Percentiles rank a stretch among this genome's conserved stretches.
These are phyloP conservation scores for Cosmia pyralina DNA, from an alignment of 2,888 invertebrate genomes.

Conservation along the genomic window DNA sequence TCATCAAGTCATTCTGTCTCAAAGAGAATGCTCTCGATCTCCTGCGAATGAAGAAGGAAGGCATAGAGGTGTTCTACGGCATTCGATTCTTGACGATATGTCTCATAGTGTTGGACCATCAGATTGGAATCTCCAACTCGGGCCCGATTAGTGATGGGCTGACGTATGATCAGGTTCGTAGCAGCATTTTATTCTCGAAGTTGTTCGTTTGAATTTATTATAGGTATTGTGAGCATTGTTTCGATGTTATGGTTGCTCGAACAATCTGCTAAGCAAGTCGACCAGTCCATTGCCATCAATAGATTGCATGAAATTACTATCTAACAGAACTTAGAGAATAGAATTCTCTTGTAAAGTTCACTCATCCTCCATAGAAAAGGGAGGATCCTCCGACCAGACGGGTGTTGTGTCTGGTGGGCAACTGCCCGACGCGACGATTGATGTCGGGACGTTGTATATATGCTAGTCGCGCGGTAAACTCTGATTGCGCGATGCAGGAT, in stretches of 20 bases:
- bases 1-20: constrained; percentile 80
- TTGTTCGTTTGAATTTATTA: neutral
- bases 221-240: neutral
- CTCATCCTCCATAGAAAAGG: too few species aligned
- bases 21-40: constrained; percentile 80
- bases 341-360: too few species aligned
- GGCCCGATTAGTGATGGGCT: constrained; percentile 90
- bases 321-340: neutral
- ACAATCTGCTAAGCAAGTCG: neutral
- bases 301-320: neutral
- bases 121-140: constrained; percentile 87
- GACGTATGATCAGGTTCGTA: constrained; percentile 87
- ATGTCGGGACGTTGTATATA: too few species aligned
- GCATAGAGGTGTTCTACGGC: constrained; percentile 90
- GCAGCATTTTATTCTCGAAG: neutral
- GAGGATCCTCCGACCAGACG: too few species aligned
- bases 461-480: too few species aligned
- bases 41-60: constrained; percentile 76
- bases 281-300: too few species aligned
- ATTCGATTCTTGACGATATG: constrained; percentile 90
- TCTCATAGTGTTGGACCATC: constrained; percentile 89
- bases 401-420: too few species aligned
- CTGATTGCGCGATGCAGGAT: too few species aligned
- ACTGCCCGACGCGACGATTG: too few species aligned
- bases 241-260: neutral